Base-by-base conservation (phyloP, 2,888 invertebrate genomes). In the Asteroscopus sphinx region DNA sequence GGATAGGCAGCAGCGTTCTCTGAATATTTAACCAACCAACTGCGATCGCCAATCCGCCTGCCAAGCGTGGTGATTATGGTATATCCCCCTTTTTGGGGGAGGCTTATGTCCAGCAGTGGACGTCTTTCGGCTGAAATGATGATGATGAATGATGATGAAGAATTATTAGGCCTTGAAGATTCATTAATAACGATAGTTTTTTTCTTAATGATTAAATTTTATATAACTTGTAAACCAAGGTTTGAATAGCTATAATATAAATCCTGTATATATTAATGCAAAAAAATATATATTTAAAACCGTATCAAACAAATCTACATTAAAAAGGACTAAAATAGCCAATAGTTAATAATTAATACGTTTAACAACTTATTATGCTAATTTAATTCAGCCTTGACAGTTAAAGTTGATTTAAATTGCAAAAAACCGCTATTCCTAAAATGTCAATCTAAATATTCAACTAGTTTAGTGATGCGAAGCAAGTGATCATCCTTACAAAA, bases 301-400 rank as follows among this genome's bases (percentile, higher is more conserved):
- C 4, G 32, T 32, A 13, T 32, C 1, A 32, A 4, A 32, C 6
- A 21, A 32, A 48, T 39, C 37, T 17, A n/a, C 32, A 13, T 25
- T 17, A 30, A 25, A 37, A 33, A 0, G 7, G 30, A 35, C 15
- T 41, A 5, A 37, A 35, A 48, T 39, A 46, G 1, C 37, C 0
- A 6, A 1, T 6, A 47, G 4, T 21, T 21, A 6, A 41, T 45
- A 1, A 48, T 41, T 33, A 25, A 33, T 42, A 49, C 7, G 9
- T 28, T 44, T 25, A 53, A 49, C 32, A 15, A 49, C 13, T 33
- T 46, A 41, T 44, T 61, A 73, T 71, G 68, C 48, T 68, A 68
- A 76, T 67, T 16, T 48, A 26, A 62, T 47, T 36, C 58, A 74
- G 55, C 88, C 87, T 87, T 88, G 86, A 83, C 80, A 78, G 58